Evolutionary conservation across 2,113 vertebrate genomes (phyloP).

Genomic region (Paracanthobrama guichenoti): DNA sequence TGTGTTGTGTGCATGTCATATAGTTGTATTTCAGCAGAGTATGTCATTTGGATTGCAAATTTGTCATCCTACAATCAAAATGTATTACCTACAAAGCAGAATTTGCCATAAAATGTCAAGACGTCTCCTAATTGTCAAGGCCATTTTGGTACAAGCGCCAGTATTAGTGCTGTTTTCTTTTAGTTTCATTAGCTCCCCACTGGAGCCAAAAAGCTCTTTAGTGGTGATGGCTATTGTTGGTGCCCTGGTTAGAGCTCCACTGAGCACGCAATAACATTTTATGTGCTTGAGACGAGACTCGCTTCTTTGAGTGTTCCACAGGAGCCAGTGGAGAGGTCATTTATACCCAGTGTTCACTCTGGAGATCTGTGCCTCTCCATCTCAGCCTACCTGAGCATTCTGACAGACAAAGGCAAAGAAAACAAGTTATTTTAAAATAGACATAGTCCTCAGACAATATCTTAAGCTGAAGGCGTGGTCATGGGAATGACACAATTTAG

Average conservation of each 20-base stretch:
- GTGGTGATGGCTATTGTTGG: constrained; percentile 50
- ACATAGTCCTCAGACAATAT: constrained; percentile 47
- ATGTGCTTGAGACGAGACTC: constrained; percentile 75
- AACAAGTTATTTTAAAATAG: constrained; percentile 55
- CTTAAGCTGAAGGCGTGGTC: constrained; percentile 58
- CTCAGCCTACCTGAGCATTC: constrained; percentile 48
- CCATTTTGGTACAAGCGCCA: constrained; percentile 7
- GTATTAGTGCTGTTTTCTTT: constrained; percentile 48
- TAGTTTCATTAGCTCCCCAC: constrained; percentile 53
- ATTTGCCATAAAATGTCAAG: not conserved
- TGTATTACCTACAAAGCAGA: not conserved
- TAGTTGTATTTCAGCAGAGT: not conserved
- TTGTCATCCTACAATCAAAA: not conserved
- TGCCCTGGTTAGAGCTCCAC: constrained; percentile 53
- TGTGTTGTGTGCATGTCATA: not conserved
- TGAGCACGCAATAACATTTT: constrained; percentile 70
- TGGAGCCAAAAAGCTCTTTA: constrained; percentile 57
- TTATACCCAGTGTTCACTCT: constrained; percentile 68
- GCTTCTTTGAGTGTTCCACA: constrained; percentile 73
- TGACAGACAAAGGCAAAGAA: constrained; percentile 69
- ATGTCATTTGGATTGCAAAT: not conserved
- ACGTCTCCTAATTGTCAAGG: constrained; percentile 26
- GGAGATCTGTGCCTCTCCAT: constrained; percentile 59
- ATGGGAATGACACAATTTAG: not conserved
- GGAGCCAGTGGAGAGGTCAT: constrained; percentile 71